phyloP scores from a whole-genome alignment of 2,888 invertebrate species.

The Lasioglossum villosulum region DNA sequence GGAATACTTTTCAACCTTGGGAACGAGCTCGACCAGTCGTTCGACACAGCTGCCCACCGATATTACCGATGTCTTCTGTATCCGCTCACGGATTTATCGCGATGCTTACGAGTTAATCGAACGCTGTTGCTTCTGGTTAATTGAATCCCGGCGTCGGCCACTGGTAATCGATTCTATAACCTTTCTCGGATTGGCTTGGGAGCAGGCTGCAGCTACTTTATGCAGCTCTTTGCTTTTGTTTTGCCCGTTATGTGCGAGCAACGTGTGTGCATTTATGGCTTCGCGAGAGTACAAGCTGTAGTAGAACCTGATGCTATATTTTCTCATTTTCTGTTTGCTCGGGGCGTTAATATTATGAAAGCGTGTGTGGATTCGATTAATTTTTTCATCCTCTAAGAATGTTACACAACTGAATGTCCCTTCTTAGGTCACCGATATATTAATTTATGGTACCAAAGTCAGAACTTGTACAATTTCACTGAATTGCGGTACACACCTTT shows the following conservation, averaged over 20 bases:
- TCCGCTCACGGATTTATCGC: background rate
- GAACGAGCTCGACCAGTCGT: background rate
- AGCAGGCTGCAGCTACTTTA: background rate
- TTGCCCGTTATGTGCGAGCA: background rate
- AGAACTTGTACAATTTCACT: no score
- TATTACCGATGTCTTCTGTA: conserved; percentile 6
- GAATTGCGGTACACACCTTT: no score
- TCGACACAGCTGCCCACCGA: background rate
- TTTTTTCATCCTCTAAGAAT: no score
- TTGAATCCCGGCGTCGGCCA: background rate
- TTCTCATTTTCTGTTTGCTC: no score
- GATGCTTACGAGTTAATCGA: conserved; percentile 2
- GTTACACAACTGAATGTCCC: no score
- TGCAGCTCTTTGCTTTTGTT: background rate
- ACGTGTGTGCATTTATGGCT: background rate
- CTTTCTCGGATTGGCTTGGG: background rate
- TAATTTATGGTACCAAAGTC: no score
- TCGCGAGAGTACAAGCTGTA: no score
- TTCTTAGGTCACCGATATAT: no score
- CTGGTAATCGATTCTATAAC: background rate
- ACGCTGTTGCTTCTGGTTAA: conserved; percentile 2
- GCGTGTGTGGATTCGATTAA: no score
- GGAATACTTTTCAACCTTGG: background rate
- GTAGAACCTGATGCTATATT: no score
- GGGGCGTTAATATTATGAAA: no score